Base-by-base conservation (phyloP, 2,113 vertebrate species). In the Ceyx cyanopectus region DNA sequence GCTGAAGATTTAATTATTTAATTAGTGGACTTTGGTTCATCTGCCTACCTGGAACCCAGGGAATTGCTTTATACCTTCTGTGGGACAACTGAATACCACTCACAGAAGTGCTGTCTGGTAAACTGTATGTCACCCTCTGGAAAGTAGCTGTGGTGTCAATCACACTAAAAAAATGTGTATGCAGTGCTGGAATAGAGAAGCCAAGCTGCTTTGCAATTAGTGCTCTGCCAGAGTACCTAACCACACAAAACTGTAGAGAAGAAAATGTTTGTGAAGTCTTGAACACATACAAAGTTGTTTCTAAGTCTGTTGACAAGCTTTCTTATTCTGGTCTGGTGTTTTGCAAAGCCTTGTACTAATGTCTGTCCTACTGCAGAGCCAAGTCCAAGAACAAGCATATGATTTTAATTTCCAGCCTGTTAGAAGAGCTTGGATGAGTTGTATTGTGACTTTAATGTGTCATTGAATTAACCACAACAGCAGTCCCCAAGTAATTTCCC, bases 31-130 rank as follows among this genome's bases (percentile, higher is more conserved):
- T 99, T 99, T 8, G 99, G 99, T 69, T 99, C 99, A 1, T 98
- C 98, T 29, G 97, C 98, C 67, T 97, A 98, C 94, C 89, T 99
- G 97, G 98, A 98, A 81, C 97, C 96, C 1, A 97, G 97, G 53
- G 99, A 98, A 62, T 88, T 98, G 26, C 99, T 99, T 66, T 98
- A 99, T 54, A 98, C 98, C 14, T 99, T 99, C 92, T 99, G 98
- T 46, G 99, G 99, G 22, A 99, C 99, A 1, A 98, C 98, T 8
- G 99, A 99, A 90, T 99, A 99, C 96, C 99, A 99, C 66, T 99
- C 99, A 10, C 99, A 0, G 99, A 99, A 94, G 99, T 99, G 57
- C 98, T 99, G 57, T 96, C 98, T 93, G 99, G 99, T 94, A 98
- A 98, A 92, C 98, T 98, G 98, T 99, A 98, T 2, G 98, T 96